Evolutionary conservation across 2,113 vertebrate species (phyloP).

Genomic region (Phodopus roborovskii): DNA sequence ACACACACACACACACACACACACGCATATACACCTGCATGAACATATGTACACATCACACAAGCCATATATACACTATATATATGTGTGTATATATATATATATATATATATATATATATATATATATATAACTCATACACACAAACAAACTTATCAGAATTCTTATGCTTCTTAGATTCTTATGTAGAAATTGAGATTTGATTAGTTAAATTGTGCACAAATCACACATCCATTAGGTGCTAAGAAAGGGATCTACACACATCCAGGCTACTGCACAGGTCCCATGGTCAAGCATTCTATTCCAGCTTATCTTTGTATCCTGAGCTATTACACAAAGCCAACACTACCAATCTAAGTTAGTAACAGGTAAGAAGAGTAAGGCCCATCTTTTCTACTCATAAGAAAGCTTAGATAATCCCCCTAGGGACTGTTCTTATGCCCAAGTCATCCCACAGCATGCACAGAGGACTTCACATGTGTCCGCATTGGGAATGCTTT

Average conservation of each 20-base stretch:
- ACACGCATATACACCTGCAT: not conserved
- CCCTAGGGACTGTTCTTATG: not conserved
- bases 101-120: too few species aligned
- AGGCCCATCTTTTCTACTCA: not conserved
- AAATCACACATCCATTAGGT: not conserved
- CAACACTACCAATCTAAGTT: not conserved
- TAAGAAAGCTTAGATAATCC: not conserved
- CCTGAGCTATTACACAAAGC: not conserved
- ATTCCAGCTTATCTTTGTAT: not conserved
- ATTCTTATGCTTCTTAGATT: not conserved
- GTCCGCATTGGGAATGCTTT: not conserved
- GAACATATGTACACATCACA: not conserved
- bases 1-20: not conserved
- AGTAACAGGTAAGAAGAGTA: not conserved
- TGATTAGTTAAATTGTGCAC: not conserved
- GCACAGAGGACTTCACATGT: not conserved
- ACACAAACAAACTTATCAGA: not conserved
- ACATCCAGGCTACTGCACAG: not conserved
- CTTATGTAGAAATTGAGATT: constrained; percentile 5
- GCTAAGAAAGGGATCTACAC: not conserved
- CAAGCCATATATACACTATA: too few species aligned
- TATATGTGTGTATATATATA: too few species aligned
- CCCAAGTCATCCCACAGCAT: not conserved
- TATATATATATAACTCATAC: not conserved
- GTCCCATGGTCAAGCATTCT: not conserved